Base-by-base conservation (phyloP, 1,140 invertebrate genomes). In the Lepidotrigona ventralis region DNA sequence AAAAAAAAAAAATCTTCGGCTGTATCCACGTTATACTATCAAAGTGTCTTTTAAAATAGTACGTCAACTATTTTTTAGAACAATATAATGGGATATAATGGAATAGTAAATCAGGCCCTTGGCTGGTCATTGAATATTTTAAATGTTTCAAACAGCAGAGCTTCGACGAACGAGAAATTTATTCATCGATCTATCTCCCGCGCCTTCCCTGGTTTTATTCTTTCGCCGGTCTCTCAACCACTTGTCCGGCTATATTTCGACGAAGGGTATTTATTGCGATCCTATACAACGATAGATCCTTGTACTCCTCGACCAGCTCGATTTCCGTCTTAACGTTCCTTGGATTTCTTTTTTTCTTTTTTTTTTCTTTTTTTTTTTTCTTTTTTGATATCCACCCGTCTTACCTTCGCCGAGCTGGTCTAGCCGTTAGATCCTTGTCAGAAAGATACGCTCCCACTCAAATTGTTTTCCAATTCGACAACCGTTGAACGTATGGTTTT, bases 401-500 rank as follows among this genome's bases (percentile, higher is more conserved):
- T 54, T 64, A 23, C 19, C 17, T 14, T 26, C 56, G 15, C 39
- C n/a, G 54, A 46, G 77, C 51, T 29, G n/a, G 8, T 14, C 29
- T 9, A n/a, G 11, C 71, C 72, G 19, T 81, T 68, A 29, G 23
- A 51, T 81, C 76, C 64, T 6, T 11, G 14, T 56, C 26, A 26
- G 54, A 17, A 23, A 79, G 60, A 39, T 17, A 60, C 53, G 46
- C n/a, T 58, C 19, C 23, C 54, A n/a, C 58, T 75, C 64, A 88
- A 90, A 90, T 90, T 90, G 83, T 90, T 90, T 88, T 88, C 85
- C 87, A 64, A 90, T 90, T 83, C 81, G 74, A 85, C 85, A 79
- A 83, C 46, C 69, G 86, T 66, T 63, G 46, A 81, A 83, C 75
- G 60, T 84, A 87, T 54, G 70, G 64, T 66, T n/a, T n/a, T 54